Base-by-base conservation (phyloP, 2,113 vertebrate genomes). In the Corythaixoides concolor region DNA sequence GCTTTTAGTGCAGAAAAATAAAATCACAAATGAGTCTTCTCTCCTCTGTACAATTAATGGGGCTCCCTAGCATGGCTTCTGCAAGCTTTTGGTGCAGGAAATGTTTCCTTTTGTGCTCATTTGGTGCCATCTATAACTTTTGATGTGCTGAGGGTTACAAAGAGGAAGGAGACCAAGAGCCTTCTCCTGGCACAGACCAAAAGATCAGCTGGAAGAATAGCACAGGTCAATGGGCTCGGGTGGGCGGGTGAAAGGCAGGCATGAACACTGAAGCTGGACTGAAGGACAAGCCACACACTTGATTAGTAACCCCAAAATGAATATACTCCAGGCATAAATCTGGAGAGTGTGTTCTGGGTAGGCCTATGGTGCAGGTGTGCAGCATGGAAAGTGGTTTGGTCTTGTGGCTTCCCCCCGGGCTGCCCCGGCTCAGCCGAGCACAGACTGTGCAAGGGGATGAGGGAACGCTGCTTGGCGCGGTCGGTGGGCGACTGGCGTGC, bases 111-210 rank as follows among this genome's bases (percentile, higher is more conserved):
- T 68, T 0, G 0, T 72, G 53, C 75, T 77, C 12, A 0, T 53
- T 83, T 73, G 35, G 27, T 33, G 37, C n/a, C 85, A 67, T 8
- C 53, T 33, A 1, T 12, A 15, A 33, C 15, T 89, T 88, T 35
- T 14, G 74, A 63, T 32, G 56, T 33, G 82, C 52, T 78, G 84
- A 63, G 69, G 80, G 87, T 75, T 33, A 6, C 33, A 28, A 21
- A 81, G 81, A 84, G 72, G 69, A 89, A 85, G 70, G 78, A 88
- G 58, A 89, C 77, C 87, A 74, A 53, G 80, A 95, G 84, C 73
- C 77, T 69, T 96, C 84, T 94, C 95, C 94, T 82, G 94, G 87
- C 74, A 78, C 73, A 27, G 80, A 11, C 49, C 0, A 1, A 94
- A 80, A 92, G 91, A 68, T 59, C 93, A 84, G 66, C 88, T 75